Conservation (phyloP, 2,888 invertebrate species). For the Lasioglossum lativentre region DNA sequence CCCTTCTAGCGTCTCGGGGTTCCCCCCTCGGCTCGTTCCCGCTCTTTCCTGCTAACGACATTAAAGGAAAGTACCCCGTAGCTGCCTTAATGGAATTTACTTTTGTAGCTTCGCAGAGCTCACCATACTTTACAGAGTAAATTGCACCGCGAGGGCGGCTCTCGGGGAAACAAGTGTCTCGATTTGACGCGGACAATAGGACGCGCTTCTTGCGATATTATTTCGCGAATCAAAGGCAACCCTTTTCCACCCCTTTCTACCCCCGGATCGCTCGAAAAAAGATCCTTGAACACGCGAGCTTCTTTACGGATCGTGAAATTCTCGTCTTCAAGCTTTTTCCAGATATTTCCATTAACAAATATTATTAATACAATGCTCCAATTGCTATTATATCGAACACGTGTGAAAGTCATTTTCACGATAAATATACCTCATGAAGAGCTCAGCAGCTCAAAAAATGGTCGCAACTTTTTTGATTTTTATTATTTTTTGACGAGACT, state of each 20-base stretch:
- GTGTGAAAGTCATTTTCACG: too few relatives aligned
- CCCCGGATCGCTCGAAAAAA: not conserved
- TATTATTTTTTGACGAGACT: not conserved
- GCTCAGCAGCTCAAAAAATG: too few relatives aligned
- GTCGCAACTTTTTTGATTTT: not conserved
- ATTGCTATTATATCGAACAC: too few relatives aligned
- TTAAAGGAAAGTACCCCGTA: constrained; percentile 76
- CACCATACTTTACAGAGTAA: constrained; percentile 65
- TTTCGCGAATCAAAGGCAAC: constrained; percentile 18
- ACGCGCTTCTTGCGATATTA: constrained; percentile 27
- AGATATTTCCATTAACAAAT: not conserved
- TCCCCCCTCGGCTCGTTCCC: constrained; percentile 26
- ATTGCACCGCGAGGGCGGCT: constrained; percentile 70
- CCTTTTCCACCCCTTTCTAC: not conserved
- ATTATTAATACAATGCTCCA: too few relatives aligned
- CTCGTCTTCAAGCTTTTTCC: not conserved
- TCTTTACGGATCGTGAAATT: not conserved
- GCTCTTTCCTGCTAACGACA: constrained; percentile 68
- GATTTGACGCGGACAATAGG: constrained; percentile 53
- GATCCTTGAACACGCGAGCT: not conserved
- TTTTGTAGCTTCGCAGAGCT: constrained; percentile 77
- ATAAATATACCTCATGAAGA: too few relatives aligned
- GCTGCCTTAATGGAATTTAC: constrained; percentile 78
- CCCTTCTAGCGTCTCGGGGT: constrained; percentile 26
- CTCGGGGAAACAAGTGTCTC: constrained; percentile 73